A percentile compares a stretch with the other conserved stretches of the same genome.
phyloP scores from a whole-genome alignment of 2,888 invertebrate species.

The Netelia virgata region DNA sequence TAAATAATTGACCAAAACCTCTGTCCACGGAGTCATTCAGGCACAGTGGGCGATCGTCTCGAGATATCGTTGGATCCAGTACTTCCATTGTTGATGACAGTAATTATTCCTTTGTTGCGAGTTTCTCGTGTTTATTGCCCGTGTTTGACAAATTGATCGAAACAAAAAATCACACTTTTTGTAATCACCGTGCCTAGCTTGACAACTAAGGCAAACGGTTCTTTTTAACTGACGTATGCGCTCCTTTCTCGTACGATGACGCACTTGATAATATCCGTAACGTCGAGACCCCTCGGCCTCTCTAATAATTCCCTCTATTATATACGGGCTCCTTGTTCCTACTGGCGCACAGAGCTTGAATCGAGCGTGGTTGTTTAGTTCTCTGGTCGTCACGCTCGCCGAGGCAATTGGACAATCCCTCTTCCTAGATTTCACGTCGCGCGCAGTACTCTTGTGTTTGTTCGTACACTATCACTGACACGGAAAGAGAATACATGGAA shows the following conservation, averaged over 20 bases:
- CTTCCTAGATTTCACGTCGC: not conserved
- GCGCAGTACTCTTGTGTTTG: not conserved
- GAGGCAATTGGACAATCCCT: constrained; percentile 35
- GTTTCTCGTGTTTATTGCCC: constrained; percentile 7
- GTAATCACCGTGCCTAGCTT: not conserved
- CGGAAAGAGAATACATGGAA: not conserved
- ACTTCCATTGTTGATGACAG: constrained; percentile 77
- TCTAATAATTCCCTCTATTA: constrained; percentile 20
- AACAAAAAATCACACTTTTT: not conserved
- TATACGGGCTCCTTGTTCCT: constrained; percentile 26
- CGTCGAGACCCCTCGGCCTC: constrained; percentile 6
- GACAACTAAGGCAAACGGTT: too few species aligned
- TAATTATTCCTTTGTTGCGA: constrained; percentile 21
- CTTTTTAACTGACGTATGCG: not conserved
- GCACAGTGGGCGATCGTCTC: constrained; percentile 82
- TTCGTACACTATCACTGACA: not conserved
- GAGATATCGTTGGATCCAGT: constrained; percentile 81
- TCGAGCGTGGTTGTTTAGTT: not conserved
- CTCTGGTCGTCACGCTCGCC: constrained; percentile 34
- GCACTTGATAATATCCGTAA: constrained; percentile 43
- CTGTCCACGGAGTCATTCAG: constrained; percentile 80
- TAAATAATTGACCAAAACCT: constrained; percentile 73
- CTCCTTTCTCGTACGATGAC: constrained; percentile 51
- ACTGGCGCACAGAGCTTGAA: not conserved
- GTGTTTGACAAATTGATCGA: not conserved